Base-by-base conservation (phyloP, 2,113 vertebrate species). In the Indri indri region DNA sequence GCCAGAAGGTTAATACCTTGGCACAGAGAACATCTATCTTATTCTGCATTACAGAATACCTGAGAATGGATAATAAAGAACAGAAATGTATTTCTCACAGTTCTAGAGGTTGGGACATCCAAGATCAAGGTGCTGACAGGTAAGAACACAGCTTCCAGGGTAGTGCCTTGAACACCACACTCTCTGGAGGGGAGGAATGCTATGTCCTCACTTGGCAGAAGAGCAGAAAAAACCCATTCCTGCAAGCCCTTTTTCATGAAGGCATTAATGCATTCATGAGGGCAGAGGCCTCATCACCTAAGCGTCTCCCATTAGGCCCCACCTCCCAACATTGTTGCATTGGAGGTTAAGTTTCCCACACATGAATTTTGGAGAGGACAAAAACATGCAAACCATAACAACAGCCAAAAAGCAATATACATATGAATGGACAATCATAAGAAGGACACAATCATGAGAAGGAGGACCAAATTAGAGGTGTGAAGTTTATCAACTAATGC, bases 241-340 rank as follows among this genome's bases (percentile, higher is more conserved):
- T 20, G 0, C 5, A 14, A 61, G 54, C 11, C 4, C 11, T 22
- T 40, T 66, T 65, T 47, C n/a, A 47, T 65, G 5, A 12, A 16
- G 81, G 8, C 11, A 37, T 66, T 66, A 57, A 54, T 82, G 3
- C 5, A 13, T 45, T 59, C 17, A 17, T 63, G 2, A 54, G 27
- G n/a, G n/a, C 23, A 65, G 11, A 86, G 22, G 4, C 40, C 42
- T 63, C 40, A 34, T 71, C 14, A 91, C 4, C 2, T 45, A 95
- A 80, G 12, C 0, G 2, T 3, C 2, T 1, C 1, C 13, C 9
- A 45, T 22, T 25, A 12, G 12, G 4, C 8, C 6, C 45, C 4
- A 20, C 18, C 50, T 27, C 37, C 23, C 14, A 14, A 40, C 9
- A 52, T 20, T 47, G 5, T 61, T 76, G 0, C 8, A 76, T 25